Percentiles rank a stretch among this genome's conserved stretches.
phyloP scores from a whole-genome alignment of 2,888 invertebrate genomes.

The Melanargia galathea region DNA sequence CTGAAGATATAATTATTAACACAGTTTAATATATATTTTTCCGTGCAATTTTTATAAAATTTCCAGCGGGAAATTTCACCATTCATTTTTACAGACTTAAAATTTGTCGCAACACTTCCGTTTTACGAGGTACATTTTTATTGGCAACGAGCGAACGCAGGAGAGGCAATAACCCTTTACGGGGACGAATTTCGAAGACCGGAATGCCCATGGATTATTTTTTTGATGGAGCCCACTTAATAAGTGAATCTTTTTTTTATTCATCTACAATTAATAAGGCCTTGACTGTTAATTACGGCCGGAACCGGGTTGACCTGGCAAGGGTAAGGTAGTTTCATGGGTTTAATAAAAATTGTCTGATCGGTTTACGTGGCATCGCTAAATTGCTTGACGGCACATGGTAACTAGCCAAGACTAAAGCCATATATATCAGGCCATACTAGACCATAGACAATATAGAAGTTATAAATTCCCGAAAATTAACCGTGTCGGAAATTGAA shows the following conservation, averaged over 20 bases:
- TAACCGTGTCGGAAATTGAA: no score
- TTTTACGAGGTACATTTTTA: constrained; percentile 33
- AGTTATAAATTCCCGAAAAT: no score
- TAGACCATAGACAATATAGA: no score
- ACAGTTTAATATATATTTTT: background rate
- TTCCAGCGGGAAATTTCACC: background rate
- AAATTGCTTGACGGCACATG: no score
- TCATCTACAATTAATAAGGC: no score
- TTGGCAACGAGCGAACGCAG: constrained; percentile 21
- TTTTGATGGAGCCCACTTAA: background rate
- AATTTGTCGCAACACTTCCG: constrained; percentile 26
- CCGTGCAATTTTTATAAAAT: background rate
- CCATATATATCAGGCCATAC: no score
- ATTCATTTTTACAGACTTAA: constrained; percentile 25
- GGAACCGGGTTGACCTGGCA: no score
- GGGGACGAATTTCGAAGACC: constrained; percentile 12
- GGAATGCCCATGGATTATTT: constrained; percentile 9
- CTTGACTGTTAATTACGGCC: no score
- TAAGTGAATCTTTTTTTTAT: background rate
- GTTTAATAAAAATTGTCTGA: no score
- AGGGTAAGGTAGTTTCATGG: no score
- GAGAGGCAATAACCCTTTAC: constrained; percentile 27
- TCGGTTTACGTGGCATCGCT: no score
- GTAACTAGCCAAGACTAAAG: no score
- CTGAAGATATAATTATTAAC: background rate